These are phyloP conservation scores for Sander lucioperca DNA, from an alignment of 2,113 vertebrate species.

Conservation along the genomic window DNA sequence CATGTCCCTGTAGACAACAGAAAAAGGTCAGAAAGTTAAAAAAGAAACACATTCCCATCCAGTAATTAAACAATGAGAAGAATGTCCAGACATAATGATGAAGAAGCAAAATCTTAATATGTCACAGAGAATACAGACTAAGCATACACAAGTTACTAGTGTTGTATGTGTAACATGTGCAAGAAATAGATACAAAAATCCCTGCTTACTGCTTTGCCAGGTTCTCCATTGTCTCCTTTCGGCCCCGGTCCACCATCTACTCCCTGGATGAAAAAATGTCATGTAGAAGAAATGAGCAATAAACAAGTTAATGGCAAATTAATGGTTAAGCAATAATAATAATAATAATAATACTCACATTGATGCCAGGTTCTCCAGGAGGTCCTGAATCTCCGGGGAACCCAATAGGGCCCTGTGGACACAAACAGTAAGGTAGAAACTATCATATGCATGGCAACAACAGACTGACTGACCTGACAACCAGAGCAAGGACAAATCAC, in stretches of 20 bases:
- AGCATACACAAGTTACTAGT: not conserved
- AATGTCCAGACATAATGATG: not conserved
- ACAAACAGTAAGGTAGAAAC: slow-evolving; percentile 17
- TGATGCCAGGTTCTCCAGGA: slow-evolving; percentile 87
- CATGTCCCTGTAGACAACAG: slow-evolving; percentile 84
- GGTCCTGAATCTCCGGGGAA: slow-evolving; percentile 89
- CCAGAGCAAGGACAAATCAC: slow-evolving; percentile 28
- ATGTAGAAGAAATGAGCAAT: not conserved
- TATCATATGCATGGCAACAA: slow-evolving; percentile 16
- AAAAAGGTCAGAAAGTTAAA: not conserved
- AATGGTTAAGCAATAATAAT: not conserved
- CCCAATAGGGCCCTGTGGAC: slow-evolving; percentile 87
- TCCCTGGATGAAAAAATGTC: slow-evolving; percentile 81
- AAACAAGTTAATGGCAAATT: not conserved
- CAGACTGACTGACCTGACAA: slow-evolving; percentile 14
- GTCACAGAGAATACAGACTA: slow-evolving; percentile 28
- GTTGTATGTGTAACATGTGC: not conserved
- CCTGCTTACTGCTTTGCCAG: slow-evolving; percentile 87
- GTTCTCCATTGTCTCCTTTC: slow-evolving; percentile 90
- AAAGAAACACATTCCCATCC: not conserved
- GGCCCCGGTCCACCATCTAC: slow-evolving; percentile 86
- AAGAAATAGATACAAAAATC: not conserved
- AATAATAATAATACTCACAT: slow-evolving; percentile 75
- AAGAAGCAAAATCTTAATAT: slow-evolving; percentile 20
- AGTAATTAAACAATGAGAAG: not conserved